phyloP scores from a whole-genome alignment of 2,888 invertebrate genomes.

The Nymphalis c-album region DNA sequence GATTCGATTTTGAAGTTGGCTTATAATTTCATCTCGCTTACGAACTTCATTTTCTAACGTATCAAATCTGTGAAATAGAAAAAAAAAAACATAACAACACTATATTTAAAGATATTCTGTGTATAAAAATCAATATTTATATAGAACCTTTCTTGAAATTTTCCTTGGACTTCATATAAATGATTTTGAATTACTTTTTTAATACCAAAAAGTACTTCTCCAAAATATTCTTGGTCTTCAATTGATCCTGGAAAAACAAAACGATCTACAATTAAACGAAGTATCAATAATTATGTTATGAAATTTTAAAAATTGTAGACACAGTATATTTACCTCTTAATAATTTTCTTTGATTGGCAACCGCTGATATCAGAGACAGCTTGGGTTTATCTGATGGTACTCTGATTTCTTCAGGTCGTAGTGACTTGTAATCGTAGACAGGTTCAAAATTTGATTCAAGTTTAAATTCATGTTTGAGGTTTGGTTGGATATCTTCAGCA shows the following conservation, averaged over 20 bases:
- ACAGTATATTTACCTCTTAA: constrained; percentile 70
- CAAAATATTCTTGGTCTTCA: constrained; percentile 90
- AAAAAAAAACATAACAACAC: background rate
- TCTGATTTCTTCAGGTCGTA: constrained; percentile 78
- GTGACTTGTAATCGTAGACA: constrained; percentile 63
- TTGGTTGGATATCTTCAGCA: constrained; percentile 50
- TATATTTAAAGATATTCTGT: constrained; percentile 45
- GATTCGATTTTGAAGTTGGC: constrained; percentile 87
- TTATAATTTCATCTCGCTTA: constrained; percentile 90
- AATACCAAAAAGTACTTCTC: constrained; percentile 89
- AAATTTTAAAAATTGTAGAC: background rate
- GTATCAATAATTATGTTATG: background rate
- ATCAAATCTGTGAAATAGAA: constrained; percentile 79
- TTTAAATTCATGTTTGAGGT: constrained; percentile 60
- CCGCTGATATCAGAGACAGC: constrained; percentile 79
- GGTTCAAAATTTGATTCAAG: constrained; percentile 60
- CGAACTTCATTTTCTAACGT: constrained; percentile 90
- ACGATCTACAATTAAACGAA: background rate
- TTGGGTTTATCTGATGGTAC: constrained; percentile 81
- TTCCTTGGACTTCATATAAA: constrained; percentile 85
- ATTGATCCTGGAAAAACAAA: constrained; percentile 77
- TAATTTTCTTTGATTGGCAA: constrained; percentile 82
- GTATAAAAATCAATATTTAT: constrained; percentile 2
- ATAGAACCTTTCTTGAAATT: constrained; percentile 83
- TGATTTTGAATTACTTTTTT: constrained; percentile 90